Evolutionary conservation across 1,140 invertebrate species (phyloP).

Genomic region (Trypoxylus dichotomus): DNA sequence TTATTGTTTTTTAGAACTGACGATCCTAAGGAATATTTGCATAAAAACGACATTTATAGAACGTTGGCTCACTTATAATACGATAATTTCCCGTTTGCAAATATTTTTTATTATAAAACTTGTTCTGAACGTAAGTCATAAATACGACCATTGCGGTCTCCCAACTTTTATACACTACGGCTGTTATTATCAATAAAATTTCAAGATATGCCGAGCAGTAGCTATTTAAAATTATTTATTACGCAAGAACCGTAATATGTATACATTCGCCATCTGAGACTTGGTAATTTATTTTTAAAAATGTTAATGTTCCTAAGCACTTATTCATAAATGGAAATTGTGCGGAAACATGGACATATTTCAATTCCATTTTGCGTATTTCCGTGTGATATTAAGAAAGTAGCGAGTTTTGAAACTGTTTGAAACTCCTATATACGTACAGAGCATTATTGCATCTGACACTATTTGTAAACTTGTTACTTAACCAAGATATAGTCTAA

Average conservation of each 20-base stretch:
- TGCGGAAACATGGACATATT: neutral
- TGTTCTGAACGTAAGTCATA: neutral
- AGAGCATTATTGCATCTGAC: no score
- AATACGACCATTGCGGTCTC: neutral
- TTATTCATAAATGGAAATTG: slow-evolving; percentile 7
- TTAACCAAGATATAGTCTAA: no score
- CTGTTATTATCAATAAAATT: slow-evolving; percentile 23
- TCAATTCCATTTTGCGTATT: neutral
- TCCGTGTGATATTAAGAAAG: neutral
- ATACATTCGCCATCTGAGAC: slow-evolving; percentile 22
- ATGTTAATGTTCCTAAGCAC: neutral
- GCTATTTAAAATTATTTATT: slow-evolving; percentile 22
- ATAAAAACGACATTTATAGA: no score
- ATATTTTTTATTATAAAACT: neutral
- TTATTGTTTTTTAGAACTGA: no score
- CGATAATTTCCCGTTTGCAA: neutral
- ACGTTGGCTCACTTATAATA: no score
- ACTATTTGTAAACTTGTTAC: no score
- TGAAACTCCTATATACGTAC: neutral
- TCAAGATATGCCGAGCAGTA: neutral
- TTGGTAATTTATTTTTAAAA: neutral
- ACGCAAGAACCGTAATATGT: neutral
- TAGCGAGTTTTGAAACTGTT: slow-evolving; percentile 33
- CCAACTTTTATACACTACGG: neutral
- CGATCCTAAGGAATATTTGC: no score